Evolutionary conservation across 1,140 invertebrate genomes (phyloP), one percentile per base, ranked within the genome.

Genomic region (Drosophila nasuta): DNA sequence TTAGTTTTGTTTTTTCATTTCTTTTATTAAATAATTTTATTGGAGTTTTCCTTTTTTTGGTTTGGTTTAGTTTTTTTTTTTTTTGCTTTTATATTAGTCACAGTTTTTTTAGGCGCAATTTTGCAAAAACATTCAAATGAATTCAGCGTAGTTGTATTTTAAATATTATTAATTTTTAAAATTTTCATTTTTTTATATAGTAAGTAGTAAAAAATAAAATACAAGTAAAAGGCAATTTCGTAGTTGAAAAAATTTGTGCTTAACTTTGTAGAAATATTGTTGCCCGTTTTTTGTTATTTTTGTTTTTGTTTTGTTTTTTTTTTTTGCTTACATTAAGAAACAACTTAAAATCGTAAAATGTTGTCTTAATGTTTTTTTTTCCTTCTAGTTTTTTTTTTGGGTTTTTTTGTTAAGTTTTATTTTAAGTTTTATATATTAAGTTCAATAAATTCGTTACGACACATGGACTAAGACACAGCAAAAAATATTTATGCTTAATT

Each of bases 401-500:
- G 28, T 62, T 63, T 52, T 58, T 52, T 59, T 75, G 59, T 43
- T 33, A n/a, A 52, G 41, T 63, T 59, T 70, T 6, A 41, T 41
- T 60, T 77, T 63, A 66, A 68, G 57, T 74, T 83, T 69, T 68
- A 73, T 87, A 60, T 78, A 56, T 87, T 87, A 77, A 80, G 63
- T 88, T 87, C 83, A 87, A 87, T 87, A 87, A 87, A 87, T 87
- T 87, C 83, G 83, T 87, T 87, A 87, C 83, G 83, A 87, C 83
- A 87, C 83, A 88, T 87, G 83, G 83, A 88, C 83, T 88, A 88
- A 88, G 85, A 88, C 83, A 88, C 83, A 88, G 83, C 85, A 88
- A 88, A 88, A 88, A 88, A 88, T 89, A 88, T 88, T 88, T 73
- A 88, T 88, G 77, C 83, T 88, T 88, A 88, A 89, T 89, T 89